A percentile compares a stretch with the other conserved stretches of the same genome.
Evolutionary conservation across 2,888 invertebrate genomes (phyloP).

Genomic region (Luffia ferchaultella): DNA sequence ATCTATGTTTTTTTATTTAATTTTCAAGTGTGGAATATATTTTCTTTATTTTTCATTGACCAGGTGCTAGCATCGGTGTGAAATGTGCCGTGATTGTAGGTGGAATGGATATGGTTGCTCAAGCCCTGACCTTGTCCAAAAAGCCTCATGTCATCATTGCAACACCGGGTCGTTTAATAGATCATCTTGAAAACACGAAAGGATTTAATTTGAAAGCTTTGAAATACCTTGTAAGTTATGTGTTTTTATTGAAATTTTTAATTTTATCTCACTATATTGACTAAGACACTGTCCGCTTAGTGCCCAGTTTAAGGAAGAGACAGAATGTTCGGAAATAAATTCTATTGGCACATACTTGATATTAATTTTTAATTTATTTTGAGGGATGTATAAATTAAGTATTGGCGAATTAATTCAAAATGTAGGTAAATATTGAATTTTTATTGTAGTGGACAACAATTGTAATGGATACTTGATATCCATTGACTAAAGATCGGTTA

Average conservation of each 20-base stretch:
- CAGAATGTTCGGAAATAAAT: too few species aligned
- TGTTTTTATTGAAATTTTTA: not conserved
- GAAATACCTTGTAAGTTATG: conserved; percentile 79
- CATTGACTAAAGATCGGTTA: too few species aligned
- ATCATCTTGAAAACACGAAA: conserved; percentile 97
- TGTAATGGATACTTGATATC: too few species aligned
- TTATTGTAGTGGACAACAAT: too few species aligned
- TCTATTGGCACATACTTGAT: too few species aligned
- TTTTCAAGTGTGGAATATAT: not conserved
- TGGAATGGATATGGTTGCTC: conserved; percentile 98
- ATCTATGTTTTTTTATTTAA: not conserved
- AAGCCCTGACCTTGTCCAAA: conserved; percentile 88
- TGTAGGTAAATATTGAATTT: too few species aligned
- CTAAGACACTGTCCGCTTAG: too few species aligned
- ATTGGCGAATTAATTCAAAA: too few species aligned
- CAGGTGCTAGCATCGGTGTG: conserved; percentile 89
- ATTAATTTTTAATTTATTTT: too few species aligned
- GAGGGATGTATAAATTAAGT: too few species aligned
- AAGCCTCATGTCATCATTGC: conserved; percentile 98
- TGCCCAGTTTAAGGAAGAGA: too few species aligned
- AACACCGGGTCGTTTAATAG: conserved; percentile 94
- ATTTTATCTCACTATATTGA: not conserved
- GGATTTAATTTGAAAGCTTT: conserved; percentile 92
- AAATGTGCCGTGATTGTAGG: conserved; percentile 97
- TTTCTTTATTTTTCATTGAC: not conserved